phyloP scores from a whole-genome alignment of 2,113 vertebrate species.

The Ptilorrhoa leucosticta region DNA sequence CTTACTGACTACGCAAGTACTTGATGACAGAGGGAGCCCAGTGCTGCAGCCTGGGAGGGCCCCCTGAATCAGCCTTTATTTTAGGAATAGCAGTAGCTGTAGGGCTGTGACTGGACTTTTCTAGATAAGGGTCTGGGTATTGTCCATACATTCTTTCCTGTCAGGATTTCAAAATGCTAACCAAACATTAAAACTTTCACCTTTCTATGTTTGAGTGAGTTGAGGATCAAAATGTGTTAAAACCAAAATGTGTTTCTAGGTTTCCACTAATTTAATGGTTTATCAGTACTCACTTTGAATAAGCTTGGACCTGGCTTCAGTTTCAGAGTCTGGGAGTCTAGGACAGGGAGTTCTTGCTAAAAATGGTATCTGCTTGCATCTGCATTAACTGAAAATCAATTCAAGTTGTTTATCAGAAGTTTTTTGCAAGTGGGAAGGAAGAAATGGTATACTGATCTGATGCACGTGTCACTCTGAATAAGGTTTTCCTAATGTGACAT shows the following conservation, averaged over 20 bases:
- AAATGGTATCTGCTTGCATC: neutral
- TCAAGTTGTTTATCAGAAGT: slow-evolving; percentile 16
- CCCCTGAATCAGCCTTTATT: neutral
- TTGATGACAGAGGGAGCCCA: neutral
- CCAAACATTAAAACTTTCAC: neutral
- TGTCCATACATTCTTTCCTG: neutral
- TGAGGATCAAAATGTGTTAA: neutral
- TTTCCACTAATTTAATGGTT: neutral
- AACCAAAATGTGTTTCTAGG: neutral
- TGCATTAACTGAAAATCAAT: slow-evolving; percentile 32
- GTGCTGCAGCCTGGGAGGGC: neutral
- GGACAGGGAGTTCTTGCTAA: neutral
- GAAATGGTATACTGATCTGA: neutral
- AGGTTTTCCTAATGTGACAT: neutral
- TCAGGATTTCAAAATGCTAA: neutral
- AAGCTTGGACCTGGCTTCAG: neutral
- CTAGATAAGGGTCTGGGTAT: neutral
- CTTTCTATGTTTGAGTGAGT: neutral
- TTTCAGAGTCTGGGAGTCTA: neutral
- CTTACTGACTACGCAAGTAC: neutral
- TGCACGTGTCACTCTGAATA: neutral
- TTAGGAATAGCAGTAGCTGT: neutral
- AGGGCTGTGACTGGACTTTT: neutral
- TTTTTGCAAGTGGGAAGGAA: neutral
- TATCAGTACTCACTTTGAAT: neutral